Evolutionary conservation across 2,113 vertebrate genomes (phyloP), one percentile per base, ranked within the genome.

Genomic region (Carassius auratus): DNA sequence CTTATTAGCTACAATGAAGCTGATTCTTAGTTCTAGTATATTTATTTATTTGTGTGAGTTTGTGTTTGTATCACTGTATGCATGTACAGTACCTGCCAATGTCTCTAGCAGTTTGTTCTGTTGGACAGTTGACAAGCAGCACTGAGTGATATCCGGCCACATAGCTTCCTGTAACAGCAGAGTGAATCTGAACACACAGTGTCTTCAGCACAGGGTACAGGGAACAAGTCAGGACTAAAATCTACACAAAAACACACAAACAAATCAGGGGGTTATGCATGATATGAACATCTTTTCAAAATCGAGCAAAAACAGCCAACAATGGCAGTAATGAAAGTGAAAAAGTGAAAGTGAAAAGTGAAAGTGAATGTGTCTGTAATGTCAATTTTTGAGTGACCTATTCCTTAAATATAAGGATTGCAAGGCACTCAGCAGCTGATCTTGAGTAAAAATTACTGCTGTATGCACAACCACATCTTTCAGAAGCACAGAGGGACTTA

Each of bases 51-150:
- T 38, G 23, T 80, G 48, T 48, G 10, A 14, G 15, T 86, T 33
- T 80, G 75, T 68, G 30, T 38, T 4, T 8, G 45, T 3, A 19
- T 59, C 19, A 57, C 15, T 8, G 45, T 74, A 19, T 36, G 21
- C 26, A 14, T 13, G 36, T 69, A 38, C 17, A 23, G 1, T 74
- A 97, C 97, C 97, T 98, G 90, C 95, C 95, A 14, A 97, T 94
- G 62, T 97, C 95, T 92, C 88, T 95, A 85, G 96, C 97, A 55
- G 92, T 86, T 82, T 96, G 95, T 86, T 97, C 94, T 0, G 95
- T 96, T 89, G 96, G 96, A 73, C 95, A 97, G 94, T 91, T 96
- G 92, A 98, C 81, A 19, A 98, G 91, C 81, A 96, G 90, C 1
- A 98, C 30, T 8, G 96, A 98, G 69, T 96, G 93, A 0, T 94